Evolutionary conservation across 2,797 vertebrate genomes (phyloP).

Genomic region (Syngnathus acus): DNA sequence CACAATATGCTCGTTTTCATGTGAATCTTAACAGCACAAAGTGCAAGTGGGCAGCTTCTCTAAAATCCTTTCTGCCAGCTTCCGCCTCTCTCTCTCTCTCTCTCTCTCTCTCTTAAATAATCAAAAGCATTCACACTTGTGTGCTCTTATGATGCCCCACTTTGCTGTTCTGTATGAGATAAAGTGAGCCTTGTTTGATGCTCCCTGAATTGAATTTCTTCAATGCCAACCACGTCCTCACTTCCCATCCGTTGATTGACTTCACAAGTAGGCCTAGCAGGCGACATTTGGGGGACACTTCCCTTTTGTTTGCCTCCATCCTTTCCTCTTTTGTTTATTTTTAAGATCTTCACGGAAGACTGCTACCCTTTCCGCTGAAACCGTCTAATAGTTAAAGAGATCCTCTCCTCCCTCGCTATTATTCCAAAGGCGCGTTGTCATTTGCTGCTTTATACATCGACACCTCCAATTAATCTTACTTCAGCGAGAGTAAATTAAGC

Average conservation of each 20-base stretch:
- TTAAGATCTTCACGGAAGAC: constrained; percentile 30
- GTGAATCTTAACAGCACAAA: background rate
- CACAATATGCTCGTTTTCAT: background rate
- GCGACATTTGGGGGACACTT: constrained; percentile 26
- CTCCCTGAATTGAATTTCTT: constrained; percentile 49
- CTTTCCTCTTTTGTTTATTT: constrained; percentile 26
- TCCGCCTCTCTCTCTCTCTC: constrained; percentile 17
- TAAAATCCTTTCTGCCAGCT: constrained; percentile 21
- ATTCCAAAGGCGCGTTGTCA: constrained; percentile 64
- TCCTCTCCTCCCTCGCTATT: constrained; percentile 38
- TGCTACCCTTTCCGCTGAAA: constrained; percentile 34
- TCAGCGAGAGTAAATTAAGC: constrained; percentile 62
- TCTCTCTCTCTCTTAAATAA: constrained; percentile 48
- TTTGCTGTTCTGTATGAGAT: constrained; percentile 39
- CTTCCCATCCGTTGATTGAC: constrained; percentile 52
- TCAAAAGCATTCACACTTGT: constrained; percentile 34
- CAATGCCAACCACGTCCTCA: constrained; percentile 41
- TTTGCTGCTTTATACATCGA: constrained; percentile 67
- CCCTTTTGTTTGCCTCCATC: constrained; percentile 5
- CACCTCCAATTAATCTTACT: constrained; percentile 71
- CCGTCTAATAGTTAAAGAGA: constrained; percentile 36
- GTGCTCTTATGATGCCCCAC: constrained; percentile 42
- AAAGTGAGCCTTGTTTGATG: constrained; percentile 40
- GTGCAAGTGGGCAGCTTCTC: background rate
- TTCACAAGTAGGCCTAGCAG: constrained; percentile 53